Percentiles rank a stretch among this genome's conserved stretches.
Conservation (phyloP, 2,113 vertebrate genomes). For the Sander vitreus region DNA sequence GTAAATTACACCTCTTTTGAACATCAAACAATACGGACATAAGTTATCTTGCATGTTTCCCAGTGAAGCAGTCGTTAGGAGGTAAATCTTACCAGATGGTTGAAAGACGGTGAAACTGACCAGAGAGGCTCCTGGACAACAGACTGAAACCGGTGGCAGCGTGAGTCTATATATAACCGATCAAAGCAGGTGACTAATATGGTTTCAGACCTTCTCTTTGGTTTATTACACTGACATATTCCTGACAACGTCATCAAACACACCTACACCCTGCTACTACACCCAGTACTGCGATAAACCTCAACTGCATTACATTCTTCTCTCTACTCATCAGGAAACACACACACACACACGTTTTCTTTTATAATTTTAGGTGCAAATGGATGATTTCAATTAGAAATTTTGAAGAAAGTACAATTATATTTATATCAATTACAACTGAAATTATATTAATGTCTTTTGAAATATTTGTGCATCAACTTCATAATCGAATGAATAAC, state of each 20-base stretch:
- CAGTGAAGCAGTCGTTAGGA: not conserved
- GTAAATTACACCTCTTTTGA: not conserved
- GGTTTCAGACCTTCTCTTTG: not conserved
- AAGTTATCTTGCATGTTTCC: not conserved
- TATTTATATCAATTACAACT: not conserved
- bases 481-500: not conserved
- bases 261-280: not conserved
- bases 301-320: accelerated
- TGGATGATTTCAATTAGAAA: not conserved
- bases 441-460: not conserved
- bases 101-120: not conserved
- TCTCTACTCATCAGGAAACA: not conserved
- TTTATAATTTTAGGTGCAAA: not conserved
- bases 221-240: not conserved
- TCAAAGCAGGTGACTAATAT: not conserved
- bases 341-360: not conserved
- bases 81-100: conserved; percentile 47
- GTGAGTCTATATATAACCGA: conserved; percentile 16
- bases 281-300: not conserved
- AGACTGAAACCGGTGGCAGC: not conserved
- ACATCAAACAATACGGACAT: conserved; percentile 2
- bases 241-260: not conserved
- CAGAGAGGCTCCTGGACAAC: not conserved
- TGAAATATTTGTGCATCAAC: too few relatives aligned
- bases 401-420: not conserved